These are phyloP conservation scores for Nerophis lumbriciformis DNA, from an alignment of 2,113 vertebrate species.

Conservation along the genomic window DNA sequence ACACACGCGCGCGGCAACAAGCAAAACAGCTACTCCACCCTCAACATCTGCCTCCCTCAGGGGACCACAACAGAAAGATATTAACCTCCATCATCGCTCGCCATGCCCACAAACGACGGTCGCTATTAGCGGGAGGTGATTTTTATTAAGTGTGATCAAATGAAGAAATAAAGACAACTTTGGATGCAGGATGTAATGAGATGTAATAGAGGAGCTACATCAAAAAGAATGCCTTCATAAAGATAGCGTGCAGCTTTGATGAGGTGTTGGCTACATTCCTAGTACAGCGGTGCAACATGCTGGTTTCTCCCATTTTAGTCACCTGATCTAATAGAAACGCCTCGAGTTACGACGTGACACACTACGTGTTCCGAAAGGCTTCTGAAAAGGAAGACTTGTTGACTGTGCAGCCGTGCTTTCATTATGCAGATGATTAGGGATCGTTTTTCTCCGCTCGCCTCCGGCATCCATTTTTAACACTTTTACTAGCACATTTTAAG, in stretches of 20 bases:
- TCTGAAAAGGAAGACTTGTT: too few relatives aligned
- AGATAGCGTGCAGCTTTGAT: not conserved
- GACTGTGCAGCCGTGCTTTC: not conserved
- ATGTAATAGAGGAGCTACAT: not conserved
- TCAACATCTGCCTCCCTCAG: conserved; percentile 37
- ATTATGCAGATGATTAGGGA: not conserved
- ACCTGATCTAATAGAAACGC: not conserved
- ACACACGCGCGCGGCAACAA: conserved; percentile 1
- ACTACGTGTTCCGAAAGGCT: too few relatives aligned
- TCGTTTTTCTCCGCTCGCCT: not conserved
- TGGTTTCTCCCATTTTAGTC: not conserved
- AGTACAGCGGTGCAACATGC: not conserved
- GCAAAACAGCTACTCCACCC: conserved; percentile 9
- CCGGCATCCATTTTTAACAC: not conserved
- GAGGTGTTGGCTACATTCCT: not conserved
- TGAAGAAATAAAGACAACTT: not conserved
- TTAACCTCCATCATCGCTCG: conserved; percentile 19
- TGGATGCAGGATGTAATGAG: not conserved
- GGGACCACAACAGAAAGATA: conserved; percentile 33
- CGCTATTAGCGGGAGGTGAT: conserved; percentile 11
- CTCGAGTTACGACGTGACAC: too few relatives aligned
- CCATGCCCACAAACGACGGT: conserved; percentile 2
- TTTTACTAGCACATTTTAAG: not conserved
- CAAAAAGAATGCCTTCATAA: not conserved
- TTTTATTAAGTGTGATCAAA: conserved; percentile 27